Conservation (phyloP, 2,113 vertebrate species). For the Aptenodytes patagonicus region DNA sequence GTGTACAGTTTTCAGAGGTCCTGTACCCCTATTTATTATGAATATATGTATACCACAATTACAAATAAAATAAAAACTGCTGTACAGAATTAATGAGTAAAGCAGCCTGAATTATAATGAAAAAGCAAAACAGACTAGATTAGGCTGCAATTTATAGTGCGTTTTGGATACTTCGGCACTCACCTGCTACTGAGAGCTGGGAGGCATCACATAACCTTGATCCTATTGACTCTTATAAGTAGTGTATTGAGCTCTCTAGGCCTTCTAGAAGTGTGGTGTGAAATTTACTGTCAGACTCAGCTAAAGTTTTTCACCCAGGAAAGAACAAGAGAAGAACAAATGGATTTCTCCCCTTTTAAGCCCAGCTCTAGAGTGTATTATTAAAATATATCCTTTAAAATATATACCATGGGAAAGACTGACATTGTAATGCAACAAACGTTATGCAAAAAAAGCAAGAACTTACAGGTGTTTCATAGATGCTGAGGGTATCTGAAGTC, state of each 20-base stretch:
- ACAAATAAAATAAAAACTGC: background rate
- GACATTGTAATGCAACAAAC: background rate
- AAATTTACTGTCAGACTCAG: background rate
- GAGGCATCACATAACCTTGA: background rate
- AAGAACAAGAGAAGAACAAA: background rate
- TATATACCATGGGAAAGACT: background rate
- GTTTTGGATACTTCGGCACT: background rate
- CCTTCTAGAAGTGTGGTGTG: background rate
- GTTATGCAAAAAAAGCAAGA: background rate
- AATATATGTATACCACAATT: background rate
- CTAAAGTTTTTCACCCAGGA: background rate
- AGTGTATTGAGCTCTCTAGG: background rate
- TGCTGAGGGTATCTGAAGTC: slow-evolving; percentile 93
- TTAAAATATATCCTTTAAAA: background rate
- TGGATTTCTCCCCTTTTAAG: background rate
- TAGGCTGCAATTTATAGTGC: background rate
- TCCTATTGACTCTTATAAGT: background rate
- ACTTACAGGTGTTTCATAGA: slow-evolving; percentile 97
- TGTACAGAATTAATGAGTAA: background rate
- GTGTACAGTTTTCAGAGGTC: background rate
- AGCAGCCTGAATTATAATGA: background rate
- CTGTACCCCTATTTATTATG: background rate
- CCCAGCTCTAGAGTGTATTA: background rate
- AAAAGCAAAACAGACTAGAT: background rate
- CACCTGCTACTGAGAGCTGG: background rate